Conservation (phyloP, 2,888 invertebrate species). For the Chouioia cunea region DNA sequence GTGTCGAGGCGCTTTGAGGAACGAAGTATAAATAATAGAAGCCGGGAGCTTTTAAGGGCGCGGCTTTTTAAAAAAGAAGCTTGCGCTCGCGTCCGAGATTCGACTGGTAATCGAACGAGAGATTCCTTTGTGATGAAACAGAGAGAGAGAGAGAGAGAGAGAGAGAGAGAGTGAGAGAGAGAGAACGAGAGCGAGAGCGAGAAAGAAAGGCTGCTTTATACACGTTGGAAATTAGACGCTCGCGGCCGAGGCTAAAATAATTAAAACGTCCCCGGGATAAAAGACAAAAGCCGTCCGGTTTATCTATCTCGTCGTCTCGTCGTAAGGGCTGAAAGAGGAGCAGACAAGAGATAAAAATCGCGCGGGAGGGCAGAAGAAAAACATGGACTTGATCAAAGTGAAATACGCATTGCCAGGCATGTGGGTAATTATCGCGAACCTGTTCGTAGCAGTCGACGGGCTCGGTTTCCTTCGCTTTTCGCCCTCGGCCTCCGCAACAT, state of each 20-base stretch:
- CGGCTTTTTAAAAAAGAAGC: slow-evolving; percentile 26
- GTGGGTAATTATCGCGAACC: slow-evolving; percentile 68
- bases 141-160: not conserved
- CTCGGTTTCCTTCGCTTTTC: slow-evolving; percentile 54
- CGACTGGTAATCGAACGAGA: slow-evolving; percentile 46
- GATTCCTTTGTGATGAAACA: slow-evolving; percentile 46
- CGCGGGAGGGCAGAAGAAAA: slow-evolving; percentile 65
- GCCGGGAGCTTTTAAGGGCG: not conserved
- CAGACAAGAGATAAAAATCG: slow-evolving; percentile 47
- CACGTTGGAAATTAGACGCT: slow-evolving; percentile 64
- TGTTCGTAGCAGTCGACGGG: slow-evolving; percentile 62
- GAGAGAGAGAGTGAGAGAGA: slow-evolving; percentile 1
- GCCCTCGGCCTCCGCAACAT: slow-evolving; percentile 40
- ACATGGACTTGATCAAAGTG: slow-evolving; percentile 68
- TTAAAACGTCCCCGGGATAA: slow-evolving; percentile 63
- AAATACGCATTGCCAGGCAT: slow-evolving; percentile 67
- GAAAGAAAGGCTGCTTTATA: slow-evolving; percentile 35
- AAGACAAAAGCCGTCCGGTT: slow-evolving; percentile 62
- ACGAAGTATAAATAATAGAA: slow-evolving; percentile 23
- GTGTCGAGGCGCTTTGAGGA: slow-evolving; percentile 2
- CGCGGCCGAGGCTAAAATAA: slow-evolving; percentile 66
- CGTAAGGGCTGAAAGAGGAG: slow-evolving; percentile 60
- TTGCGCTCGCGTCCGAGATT: slow-evolving; percentile 29
- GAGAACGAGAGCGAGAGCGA: too few relatives aligned
- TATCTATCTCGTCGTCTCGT: slow-evolving; percentile 61